Evolutionary conservation across 2,797 vertebrate genomes (phyloP).

Genomic region (Apogon talboti): DNA sequence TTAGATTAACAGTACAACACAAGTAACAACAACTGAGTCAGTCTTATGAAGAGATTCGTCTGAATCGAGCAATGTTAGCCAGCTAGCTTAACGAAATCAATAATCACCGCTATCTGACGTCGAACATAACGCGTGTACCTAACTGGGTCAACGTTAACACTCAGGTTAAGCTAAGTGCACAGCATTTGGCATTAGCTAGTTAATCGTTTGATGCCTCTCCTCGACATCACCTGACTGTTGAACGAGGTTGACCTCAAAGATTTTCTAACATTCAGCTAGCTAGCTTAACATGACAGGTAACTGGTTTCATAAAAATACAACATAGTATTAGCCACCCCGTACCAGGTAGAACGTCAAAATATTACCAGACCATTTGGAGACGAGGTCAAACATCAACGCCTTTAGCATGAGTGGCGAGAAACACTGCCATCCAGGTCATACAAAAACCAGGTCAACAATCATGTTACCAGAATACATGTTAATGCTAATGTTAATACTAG

Average conservation of each 20-base stretch:
- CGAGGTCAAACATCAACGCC: neutral
- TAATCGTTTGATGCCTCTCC: neutral
- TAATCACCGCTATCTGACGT: no score
- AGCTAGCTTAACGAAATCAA: no score
- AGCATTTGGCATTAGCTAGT: neutral
- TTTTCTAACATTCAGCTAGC: neutral
- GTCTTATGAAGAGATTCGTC: no score
- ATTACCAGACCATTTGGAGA: neutral
- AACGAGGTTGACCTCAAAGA: neutral
- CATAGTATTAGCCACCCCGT: neutral
- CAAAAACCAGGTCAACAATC: slow-evolving; percentile 56
- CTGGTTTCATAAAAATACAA: neutral
- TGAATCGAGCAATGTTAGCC: no score
- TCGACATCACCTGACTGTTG: neutral
- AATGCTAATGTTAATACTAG: slow-evolving; percentile 20
- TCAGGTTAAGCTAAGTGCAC: neutral
- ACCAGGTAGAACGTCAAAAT: neutral
- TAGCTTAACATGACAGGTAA: slow-evolving; percentile 1
- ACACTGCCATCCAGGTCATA: slow-evolving; percentile 27
- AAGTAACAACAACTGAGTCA: no score
- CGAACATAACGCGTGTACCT: neutral
- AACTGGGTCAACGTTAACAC: neutral
- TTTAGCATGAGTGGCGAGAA: slow-evolving; percentile 17
- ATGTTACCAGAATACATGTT: slow-evolving; percentile 9
- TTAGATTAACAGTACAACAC: no score